phyloP scores from a whole-genome alignment of 1,140 invertebrate genomes.

The Scylla paramamosain region DNA sequence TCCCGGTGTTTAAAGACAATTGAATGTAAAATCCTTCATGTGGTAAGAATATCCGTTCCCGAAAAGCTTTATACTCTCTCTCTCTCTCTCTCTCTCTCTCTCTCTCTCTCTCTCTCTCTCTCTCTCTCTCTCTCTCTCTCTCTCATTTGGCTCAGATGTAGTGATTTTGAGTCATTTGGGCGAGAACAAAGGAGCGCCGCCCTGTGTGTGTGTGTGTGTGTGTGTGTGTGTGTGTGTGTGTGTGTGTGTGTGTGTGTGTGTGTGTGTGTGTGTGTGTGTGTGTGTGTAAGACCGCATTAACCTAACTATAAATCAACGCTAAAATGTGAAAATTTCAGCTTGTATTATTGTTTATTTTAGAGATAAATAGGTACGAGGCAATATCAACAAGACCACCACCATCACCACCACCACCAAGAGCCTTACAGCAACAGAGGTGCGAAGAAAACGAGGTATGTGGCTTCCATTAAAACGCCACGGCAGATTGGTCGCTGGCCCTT shows the following conservation, averaged over 20 bases:
- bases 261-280: constrained; percentile 20
- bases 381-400: not conserved
- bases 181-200: constrained; percentile 14
- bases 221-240: not conserved
- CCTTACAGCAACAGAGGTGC: not conserved
- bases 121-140: not conserved
- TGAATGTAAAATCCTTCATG: no score
- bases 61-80: not conserved
- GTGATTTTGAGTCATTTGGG: constrained; percentile 40
- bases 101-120: not conserved
- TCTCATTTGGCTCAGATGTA: constrained; percentile 30
- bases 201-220: not conserved
- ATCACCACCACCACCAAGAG: no score
- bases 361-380: not conserved
- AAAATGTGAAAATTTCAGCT: not conserved
- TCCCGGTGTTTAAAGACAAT: no score
- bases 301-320: not conserved
- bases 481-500: not conserved
- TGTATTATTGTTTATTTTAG: not conserved
- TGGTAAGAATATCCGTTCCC: not conserved
- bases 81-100: not conserved
- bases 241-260: not conserved
- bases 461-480: not conserved
- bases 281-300: not conserved
- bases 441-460: not conserved